Percentiles rank a stretch among this genome's conserved stretches.
phyloP scores from a whole-genome alignment of 2,113 vertebrate genomes.

The Pterocles gutturalis region DNA sequence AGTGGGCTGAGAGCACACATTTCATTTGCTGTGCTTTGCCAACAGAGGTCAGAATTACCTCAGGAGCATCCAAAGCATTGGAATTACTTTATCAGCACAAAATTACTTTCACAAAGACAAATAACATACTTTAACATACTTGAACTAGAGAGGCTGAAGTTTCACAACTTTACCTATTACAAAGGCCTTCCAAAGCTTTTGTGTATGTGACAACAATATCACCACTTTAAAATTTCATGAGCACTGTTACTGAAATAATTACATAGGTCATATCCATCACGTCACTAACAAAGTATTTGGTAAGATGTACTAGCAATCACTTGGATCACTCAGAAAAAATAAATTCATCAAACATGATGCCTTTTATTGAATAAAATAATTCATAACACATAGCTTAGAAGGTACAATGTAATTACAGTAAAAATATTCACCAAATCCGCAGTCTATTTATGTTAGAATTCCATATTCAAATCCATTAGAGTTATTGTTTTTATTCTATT shows the following conservation, averaged over 20 bases:
- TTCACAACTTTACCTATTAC: not conserved
- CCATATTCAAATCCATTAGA: not conserved
- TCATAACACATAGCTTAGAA: slow-evolving; percentile 20
- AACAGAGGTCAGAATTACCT: slow-evolving; percentile 63
- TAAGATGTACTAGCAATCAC: not conserved
- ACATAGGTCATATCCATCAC: not conserved
- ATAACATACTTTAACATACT: not conserved
- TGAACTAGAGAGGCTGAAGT: not conserved
- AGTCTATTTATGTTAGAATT: slow-evolving; percentile 26
- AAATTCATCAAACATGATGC: not conserved
- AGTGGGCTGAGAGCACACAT: not conserved
- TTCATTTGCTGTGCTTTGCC: slow-evolving; percentile 53
- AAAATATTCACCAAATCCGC: slow-evolving; percentile 8
- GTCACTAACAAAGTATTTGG: not conserved
- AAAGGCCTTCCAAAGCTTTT: not conserved
- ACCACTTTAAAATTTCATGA: not conserved
- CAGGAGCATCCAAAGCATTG: slow-evolving; percentile 10
- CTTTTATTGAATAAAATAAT: not conserved
- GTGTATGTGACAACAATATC: not conserved
- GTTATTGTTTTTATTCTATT: slow-evolving; percentile 1
- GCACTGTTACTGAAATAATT: not conserved
- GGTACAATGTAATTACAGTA: not conserved
- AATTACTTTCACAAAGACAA: not conserved
- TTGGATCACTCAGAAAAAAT: not conserved
- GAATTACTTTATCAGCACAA: not conserved